Base-by-base conservation (phyloP, 2,113 vertebrate species). In the Pipa parva region DNA sequence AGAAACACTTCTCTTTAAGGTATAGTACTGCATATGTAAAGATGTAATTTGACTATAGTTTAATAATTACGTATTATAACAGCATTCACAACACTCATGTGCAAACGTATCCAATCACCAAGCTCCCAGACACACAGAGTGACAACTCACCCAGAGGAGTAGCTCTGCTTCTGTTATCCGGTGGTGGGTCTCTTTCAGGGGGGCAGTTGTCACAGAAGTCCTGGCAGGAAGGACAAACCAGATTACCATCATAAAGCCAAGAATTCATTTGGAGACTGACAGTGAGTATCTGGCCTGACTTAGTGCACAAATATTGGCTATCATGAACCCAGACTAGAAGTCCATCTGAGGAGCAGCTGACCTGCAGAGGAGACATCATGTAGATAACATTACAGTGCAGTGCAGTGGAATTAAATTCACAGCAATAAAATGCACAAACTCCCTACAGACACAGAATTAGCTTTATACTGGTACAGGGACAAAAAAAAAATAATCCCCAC, bases 131-230 rank as follows among this genome's bases (percentile, higher is more conserved):
- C n/a, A n/a, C n/a, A n/a, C n/a, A 12, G 2, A 48, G 3, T 0
- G 3, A n/a, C 15, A 46, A 79, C 90, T 77, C 77, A 98, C 95
- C 95, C 0, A 95, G 63, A 1, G 90, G 87, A 22, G 76, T 61
- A 57, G 79, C 83, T 79, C 84, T 84, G 48, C 91, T 93, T 57
- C 86, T 28, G 77, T 97, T 97, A 24, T 74, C 21, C 69, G 81
- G 76, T 20, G 90, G 84, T 64, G 92, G 88, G 70, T 94, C 89
- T 31, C 81, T 82, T 24, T 93, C 92, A 0, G 88, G 90, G 0
- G 94, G 92, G 72, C 97, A 99, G 74, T 78, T 59, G 22, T 87
- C 86, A 55, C 97, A 99, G 80, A 97, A 92, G 77, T 93, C 89
- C 0, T 66, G 63, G 68, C 97, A 99, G 12, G 87, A 74, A 1